Percentiles rank a stretch among this genome's conserved stretches.
Evolutionary conservation across 2,888 invertebrate genomes (phyloP).

Genomic region (Archips crataeganus): DNA sequence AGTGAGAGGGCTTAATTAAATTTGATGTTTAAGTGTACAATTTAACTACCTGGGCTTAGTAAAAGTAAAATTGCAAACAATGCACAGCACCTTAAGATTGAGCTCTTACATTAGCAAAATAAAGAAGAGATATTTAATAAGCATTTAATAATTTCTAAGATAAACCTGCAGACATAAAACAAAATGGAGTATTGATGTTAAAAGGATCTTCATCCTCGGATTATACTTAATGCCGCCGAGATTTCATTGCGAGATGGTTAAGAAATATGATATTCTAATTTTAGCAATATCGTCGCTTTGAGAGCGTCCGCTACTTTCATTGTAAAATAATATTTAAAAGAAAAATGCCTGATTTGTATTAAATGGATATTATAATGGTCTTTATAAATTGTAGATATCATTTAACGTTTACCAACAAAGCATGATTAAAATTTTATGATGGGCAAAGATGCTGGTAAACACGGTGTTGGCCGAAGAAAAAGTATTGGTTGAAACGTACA

Average conservation of each 20-base stretch:
- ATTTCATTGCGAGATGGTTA: background rate
- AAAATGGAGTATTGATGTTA: constrained; percentile 7
- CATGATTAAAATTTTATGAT: too few relatives aligned
- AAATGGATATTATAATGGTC: too few relatives aligned
- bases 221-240: constrained; percentile 10
- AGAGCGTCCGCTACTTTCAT: background rate
- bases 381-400: too few relatives aligned
- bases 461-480: too few relatives aligned
- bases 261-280: background rate
- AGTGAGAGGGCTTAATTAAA: too few relatives aligned
- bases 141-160: constrained; percentile 7
- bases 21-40: too few relatives aligned
- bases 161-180: background rate
- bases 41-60: too few relatives aligned
- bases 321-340: background rate
- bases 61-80: background rate
- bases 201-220: constrained; percentile 4
- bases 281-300: background rate
- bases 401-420: too few relatives aligned
- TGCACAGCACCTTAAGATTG: background rate
- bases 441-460: too few relatives aligned
- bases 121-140: constrained; percentile 4
- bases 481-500: too few relatives aligned
- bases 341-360: background rate
- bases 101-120: background rate